Conservation (phyloP, 2,888 invertebrate species). For the Hipparchia sbordonii region DNA sequence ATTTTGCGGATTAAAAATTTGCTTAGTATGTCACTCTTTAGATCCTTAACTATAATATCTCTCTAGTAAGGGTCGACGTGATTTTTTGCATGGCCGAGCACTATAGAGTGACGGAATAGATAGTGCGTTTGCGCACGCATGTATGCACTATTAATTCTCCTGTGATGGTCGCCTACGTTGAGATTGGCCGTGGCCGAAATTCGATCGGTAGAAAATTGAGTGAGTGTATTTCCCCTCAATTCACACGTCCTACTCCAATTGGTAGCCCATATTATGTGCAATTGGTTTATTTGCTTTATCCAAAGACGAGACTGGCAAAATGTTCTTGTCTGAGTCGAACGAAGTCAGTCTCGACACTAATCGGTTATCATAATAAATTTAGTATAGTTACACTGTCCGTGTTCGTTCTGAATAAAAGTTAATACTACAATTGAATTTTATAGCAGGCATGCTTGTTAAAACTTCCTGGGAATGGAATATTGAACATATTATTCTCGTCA, state of each 20-base stretch:
- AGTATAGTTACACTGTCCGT: not conserved
- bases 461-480: not conserved
- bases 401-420: not conserved
- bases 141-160: too few species aligned
- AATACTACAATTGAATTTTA: not conserved
- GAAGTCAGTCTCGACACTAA: not conserved
- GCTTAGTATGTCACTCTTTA: too few species aligned
- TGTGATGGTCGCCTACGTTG: too few species aligned
- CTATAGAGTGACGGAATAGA: too few species aligned
- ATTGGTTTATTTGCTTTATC: constrained; percentile 13
- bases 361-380: not conserved
- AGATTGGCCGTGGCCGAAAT: too few species aligned
- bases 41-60: too few species aligned
- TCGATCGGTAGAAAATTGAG: too few species aligned
- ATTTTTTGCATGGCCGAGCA: too few species aligned
- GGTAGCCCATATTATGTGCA: constrained; percentile 2
- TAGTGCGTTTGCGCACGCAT: too few species aligned
- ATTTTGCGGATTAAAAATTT: too few species aligned
- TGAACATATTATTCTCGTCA: too few species aligned
- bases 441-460: not conserved
- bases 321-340: constrained; percentile 4
- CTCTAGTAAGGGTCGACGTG: too few species aligned
- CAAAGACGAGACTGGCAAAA: constrained; percentile 16
- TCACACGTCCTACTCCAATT: constrained; percentile 24
- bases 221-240: constrained; percentile 29